These are phyloP conservation scores for Halcyon smyrnensis DNA, from an alignment of 2,797 vertebrate species.

Conservation along the genomic window DNA sequence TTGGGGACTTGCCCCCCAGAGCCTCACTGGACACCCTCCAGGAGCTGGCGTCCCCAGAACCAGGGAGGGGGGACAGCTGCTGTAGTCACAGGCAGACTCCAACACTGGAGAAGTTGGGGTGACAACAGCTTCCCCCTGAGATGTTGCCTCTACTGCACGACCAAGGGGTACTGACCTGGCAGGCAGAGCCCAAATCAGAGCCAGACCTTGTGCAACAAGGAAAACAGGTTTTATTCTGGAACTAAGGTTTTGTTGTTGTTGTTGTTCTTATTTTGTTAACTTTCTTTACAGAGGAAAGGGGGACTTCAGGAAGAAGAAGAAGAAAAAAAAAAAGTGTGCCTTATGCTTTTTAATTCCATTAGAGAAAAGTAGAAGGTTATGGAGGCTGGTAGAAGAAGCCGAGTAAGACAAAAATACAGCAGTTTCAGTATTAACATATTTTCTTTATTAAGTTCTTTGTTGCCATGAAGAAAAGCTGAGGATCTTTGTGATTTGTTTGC, in stretches of 20 bases:
- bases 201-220: background rate
- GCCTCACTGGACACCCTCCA: background rate
- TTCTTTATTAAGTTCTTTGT: constrained; percentile 18
- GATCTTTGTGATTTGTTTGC: constrained; percentile 2
- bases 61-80: fast-evolving
- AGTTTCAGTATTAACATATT: background rate
- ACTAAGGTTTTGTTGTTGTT: background rate
- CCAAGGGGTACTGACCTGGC: background rate
- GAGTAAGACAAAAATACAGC: background rate
- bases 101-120: background rate
- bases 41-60: background rate
- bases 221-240: background rate
- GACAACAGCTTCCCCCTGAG: background rate
- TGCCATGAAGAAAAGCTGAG: background rate
- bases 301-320: background rate
- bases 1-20: fast-evolving
- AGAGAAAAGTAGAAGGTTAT: background rate
- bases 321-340: background rate
- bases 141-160: background rate
- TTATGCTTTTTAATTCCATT: background rate
- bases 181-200: background rate
- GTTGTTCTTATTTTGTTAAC: background rate
- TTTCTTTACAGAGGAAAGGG: background rate
- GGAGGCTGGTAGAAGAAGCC: background rate
- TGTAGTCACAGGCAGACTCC: background rate